Conservation (phyloP, 2,888 invertebrate genomes). For the Eupithecia inturbata region DNA sequence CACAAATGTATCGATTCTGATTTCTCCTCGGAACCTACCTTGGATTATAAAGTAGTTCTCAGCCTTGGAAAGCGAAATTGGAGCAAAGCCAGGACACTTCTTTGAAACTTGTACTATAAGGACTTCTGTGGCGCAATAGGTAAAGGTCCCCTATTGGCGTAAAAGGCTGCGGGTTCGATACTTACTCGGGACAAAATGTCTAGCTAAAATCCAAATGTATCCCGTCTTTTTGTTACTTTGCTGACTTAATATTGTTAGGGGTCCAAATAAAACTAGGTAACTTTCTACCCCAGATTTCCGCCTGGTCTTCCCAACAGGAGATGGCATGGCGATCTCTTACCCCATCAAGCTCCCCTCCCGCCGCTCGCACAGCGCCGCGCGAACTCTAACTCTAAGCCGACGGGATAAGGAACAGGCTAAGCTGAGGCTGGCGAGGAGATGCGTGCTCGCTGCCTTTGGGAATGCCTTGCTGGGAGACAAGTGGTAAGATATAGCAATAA, state of each 20-base stretch:
- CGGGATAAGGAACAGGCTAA: slow-evolving; percentile 79
- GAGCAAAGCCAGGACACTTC: too few species aligned
- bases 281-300: slow-evolving; percentile 68
- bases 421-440: slow-evolving; percentile 68
- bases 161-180: too few species aligned
- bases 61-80: too few species aligned
- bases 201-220: neutral
- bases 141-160: too few species aligned
- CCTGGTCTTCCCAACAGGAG: slow-evolving; percentile 78
- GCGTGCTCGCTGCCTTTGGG: slow-evolving; percentile 71
- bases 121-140: too few species aligned
- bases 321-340: slow-evolving; percentile 77
- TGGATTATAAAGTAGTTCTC: too few species aligned
- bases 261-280: neutral
- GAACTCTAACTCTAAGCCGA: slow-evolving; percentile 76
- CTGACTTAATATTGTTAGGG: neutral
- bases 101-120: too few species aligned
- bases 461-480: slow-evolving; percentile 61
- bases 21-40: too few species aligned
- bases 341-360: slow-evolving; percentile 74
- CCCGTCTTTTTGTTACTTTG: neutral
- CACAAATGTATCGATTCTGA: too few species aligned
- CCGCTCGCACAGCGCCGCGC: slow-evolving; percentile 72
- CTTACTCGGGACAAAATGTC: too few species aligned
- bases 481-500: slow-evolving; percentile 52